Percentiles rank a stretch among this genome's conserved stretches.
phyloP scores from a whole-genome alignment of 2,888 invertebrate species.

The Scaptomyza flava region DNA sequence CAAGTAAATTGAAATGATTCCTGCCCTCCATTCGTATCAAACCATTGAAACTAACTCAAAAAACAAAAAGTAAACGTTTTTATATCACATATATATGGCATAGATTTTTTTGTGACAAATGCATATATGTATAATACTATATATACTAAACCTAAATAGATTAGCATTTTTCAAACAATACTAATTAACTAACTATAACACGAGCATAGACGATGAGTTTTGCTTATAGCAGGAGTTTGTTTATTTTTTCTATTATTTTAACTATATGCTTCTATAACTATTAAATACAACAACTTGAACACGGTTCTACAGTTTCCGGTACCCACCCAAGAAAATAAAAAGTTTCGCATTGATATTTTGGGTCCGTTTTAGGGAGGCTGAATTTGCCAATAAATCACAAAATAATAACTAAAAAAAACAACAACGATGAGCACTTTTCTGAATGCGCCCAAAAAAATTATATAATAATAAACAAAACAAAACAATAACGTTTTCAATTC shows the following conservation, averaged over 20 bases:
- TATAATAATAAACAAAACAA: not conserved
- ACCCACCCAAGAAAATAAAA: conserved; percentile 34
- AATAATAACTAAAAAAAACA: conserved; percentile 4
- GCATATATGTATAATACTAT: conserved; percentile 38
- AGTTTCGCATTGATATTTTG: conserved; percentile 26
- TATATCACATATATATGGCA: conserved; percentile 69
- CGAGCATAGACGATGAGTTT: conserved; percentile 35
- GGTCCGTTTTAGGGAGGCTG: conserved; percentile 31
- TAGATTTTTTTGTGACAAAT: conserved; percentile 71
- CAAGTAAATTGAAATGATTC: conserved; percentile 83
- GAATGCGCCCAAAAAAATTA: conserved; percentile 20
- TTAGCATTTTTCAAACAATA: conserved; percentile 58
- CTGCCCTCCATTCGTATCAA: conserved; percentile 83
- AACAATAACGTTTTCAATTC: conserved; percentile 58
- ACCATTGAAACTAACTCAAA: conserved; percentile 74
- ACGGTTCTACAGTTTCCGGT: conserved; percentile 44
- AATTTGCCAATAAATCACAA: conserved; percentile 25
- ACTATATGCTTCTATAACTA: conserved; percentile 16
- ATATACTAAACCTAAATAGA: conserved; percentile 40
- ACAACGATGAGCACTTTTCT: conserved; percentile 35
- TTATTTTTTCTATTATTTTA: conserved; percentile 2
- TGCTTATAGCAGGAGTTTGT: conserved; percentile 48
- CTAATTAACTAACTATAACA: conserved; percentile 25
- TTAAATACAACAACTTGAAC: conserved; percentile 19
- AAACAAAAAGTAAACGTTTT: conserved; percentile 55